Evolutionary conservation across 2,113 vertebrate genomes (phyloP).

Genomic region (Saimiri boliviensis): DNA sequence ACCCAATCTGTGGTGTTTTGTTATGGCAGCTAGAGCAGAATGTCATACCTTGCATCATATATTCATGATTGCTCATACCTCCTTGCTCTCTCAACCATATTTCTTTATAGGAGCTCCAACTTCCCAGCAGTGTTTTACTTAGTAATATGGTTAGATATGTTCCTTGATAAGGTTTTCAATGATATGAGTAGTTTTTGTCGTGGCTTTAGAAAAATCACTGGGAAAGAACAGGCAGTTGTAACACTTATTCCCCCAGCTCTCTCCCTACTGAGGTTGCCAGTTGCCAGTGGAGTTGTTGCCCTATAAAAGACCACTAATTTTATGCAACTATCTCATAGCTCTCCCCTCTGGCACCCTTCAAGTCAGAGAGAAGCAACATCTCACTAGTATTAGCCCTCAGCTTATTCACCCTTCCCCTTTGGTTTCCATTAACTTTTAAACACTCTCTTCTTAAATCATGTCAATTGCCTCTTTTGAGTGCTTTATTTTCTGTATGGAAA

Average conservation of each 20-base stretch:
- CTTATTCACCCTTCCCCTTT: not conserved
- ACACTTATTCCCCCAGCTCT: accelerated
- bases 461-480: not conserved
- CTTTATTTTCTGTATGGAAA: not conserved
- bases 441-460: not conserved
- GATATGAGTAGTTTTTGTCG: not conserved
- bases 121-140: not conserved
- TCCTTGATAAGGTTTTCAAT: not conserved
- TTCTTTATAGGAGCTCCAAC: not conserved
- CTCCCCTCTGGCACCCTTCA: no score
- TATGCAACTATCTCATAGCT: not conserved
- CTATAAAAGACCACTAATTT: not conserved
- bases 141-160: not conserved
- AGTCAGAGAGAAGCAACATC: not conserved
- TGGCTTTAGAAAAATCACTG: not conserved
- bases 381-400: not conserved
- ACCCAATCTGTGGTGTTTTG: no score
- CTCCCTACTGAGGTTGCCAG: not conserved
- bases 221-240: not conserved
- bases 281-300: not conserved
- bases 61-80: no score
- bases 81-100: no score
- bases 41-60: no score
- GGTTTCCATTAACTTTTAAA: not conserved
- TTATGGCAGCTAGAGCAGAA: no score